Evolutionary conservation across 2,113 vertebrate species (phyloP).

Genomic region (Melanerpes aurifrons): DNA sequence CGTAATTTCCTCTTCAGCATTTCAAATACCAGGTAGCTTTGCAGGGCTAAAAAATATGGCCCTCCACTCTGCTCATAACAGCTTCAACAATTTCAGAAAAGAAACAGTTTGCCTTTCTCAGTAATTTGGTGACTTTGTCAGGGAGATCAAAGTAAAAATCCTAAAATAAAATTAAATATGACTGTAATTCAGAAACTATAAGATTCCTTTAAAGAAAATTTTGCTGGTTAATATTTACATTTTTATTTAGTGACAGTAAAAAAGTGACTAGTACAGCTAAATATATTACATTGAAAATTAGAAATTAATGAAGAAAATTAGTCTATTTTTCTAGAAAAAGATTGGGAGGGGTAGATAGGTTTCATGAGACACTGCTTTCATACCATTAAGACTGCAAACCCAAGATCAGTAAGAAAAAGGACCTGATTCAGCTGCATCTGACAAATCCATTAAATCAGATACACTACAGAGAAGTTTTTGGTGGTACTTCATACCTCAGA

Average conservation of each 20-base stretch:
- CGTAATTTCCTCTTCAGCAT: constrained; percentile 80
- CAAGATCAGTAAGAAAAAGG: neutral
- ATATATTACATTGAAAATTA: neutral
- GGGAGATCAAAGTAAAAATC: neutral
- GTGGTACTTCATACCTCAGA: neutral
- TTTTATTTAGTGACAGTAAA: neutral
- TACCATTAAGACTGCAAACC: neutral
- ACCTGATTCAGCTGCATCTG: neutral
- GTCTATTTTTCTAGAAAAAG: neutral
- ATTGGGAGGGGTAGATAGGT: neutral
- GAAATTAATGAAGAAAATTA: neutral
- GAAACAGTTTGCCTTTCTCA: neutral
- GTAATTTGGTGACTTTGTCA: neutral
- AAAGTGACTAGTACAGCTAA: neutral
- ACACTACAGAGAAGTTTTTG: neutral
- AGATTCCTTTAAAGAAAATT: neutral
- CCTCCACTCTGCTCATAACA: neutral
- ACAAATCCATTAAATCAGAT: neutral
- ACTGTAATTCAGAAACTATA: neutral
- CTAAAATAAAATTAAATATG: constrained; percentile 28
- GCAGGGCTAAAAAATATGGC: neutral
- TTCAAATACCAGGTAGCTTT: constrained; percentile 51
- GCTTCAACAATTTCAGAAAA: neutral
- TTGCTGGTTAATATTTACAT: neutral
- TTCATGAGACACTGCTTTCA: neutral